Evolutionary conservation across 2,888 invertebrate species (phyloP), one percentile per base, ranked within the genome.

Genomic region (Tubiluchus corallicola): DNA sequence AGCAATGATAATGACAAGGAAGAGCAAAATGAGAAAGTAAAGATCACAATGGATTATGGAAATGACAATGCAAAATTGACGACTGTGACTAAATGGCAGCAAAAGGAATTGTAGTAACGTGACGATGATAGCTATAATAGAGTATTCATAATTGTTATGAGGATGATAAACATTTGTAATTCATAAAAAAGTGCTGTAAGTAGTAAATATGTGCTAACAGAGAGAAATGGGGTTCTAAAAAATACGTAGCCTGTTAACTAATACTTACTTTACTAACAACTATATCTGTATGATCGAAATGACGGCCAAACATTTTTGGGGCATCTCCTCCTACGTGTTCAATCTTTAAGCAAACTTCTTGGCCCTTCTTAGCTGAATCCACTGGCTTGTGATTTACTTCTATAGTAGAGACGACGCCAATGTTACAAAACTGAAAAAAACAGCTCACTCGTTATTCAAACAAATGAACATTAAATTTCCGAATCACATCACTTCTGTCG

Each of bases 231-330:
- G 9, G 9, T 41, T 13, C 5, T 15, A 9, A 13, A 29, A 5
- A 21, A 5, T 21, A n/a, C n/a, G n/a, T n/a, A n/a, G n/a, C n/a
- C n/a, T n/a, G n/a, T n/a, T n/a, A 13, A 5, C 17, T 17, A 20
- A 5, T 4, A 49, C 57, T 54, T 55, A 67, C 70, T 60, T 63
- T 92, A 72, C 94, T 94, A 60, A 92, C 76, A 52, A 98, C 74
- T 63, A 85, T 71, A 67, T 98, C 98, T 37, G 80, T 87, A 58
- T 87, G 82, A 60, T 94, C 94, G 68, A 99, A 99, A 69, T 99
- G 98, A 47, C 98, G 73, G 9, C 98, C 98, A 66, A 79, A 90
- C 81, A 99, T 82, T 71, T 96, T 96, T 40, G 98, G 98, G 41
- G 96, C 79, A 66, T 98, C 94, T n/a, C 96, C 96, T 15, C 90